These are phyloP conservation scores for Ammodytes marinus DNA, from an alignment of 2,113 vertebrate species.

Conservation along the genomic window DNA sequence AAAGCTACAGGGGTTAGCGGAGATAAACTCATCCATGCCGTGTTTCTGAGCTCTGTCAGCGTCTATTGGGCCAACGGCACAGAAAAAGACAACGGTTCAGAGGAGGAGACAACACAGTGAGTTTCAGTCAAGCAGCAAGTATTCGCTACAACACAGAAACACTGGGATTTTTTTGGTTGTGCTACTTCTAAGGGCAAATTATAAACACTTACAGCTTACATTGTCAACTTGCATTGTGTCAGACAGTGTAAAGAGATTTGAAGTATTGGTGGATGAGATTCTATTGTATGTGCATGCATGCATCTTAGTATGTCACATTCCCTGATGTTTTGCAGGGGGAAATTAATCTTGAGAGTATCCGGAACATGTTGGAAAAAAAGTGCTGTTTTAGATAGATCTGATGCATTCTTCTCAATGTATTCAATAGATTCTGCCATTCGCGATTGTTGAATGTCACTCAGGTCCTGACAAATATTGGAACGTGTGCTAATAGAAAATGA, in stretches of 20 bases:
- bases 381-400: constrained; percentile 36
- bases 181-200: constrained; percentile 85
- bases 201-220: constrained; percentile 88
- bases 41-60: constrained; percentile 99
- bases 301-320: constrained; percentile 55
- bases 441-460: constrained; percentile 83
- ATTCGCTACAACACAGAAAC: constrained; percentile 71
- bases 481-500: constrained; percentile 82
- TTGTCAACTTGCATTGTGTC: constrained; percentile 99
- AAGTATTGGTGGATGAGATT: constrained; percentile 69
- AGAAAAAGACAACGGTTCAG: constrained; percentile 90
- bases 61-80: constrained; percentile 96
- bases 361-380: constrained; percentile 52
- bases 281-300: constrained; percentile 80
- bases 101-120: constrained; percentile 80
- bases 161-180: constrained; percentile 54
- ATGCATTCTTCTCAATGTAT: constrained; percentile 73
- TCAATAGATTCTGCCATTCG: constrained; percentile 98
- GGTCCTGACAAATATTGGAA: constrained; percentile 77
- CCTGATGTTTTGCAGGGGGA: constrained; percentile 40
- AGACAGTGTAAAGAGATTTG: constrained; percentile 81
- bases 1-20: constrained; percentile 99
- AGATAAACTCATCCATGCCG: constrained; percentile 99
- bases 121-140: constrained; percentile 51
- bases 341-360: constrained; percentile 17